Conservation (phyloP, 2,797 vertebrate genomes). For the Lutjanus campechanus region DNA sequence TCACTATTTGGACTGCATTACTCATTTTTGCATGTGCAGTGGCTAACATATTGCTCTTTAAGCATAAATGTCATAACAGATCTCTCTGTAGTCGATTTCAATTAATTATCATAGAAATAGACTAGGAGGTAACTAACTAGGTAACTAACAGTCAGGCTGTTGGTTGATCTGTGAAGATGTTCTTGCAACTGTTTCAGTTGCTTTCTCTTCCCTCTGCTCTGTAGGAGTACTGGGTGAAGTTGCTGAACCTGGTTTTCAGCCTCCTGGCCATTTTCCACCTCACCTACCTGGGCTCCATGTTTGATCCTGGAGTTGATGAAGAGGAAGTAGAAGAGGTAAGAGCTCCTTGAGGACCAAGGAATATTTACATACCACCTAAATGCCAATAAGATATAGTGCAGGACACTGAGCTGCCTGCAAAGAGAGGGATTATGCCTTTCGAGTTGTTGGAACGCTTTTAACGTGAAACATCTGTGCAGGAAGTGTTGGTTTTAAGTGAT, state of each 20-base stretch:
- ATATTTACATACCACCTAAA: background rate
- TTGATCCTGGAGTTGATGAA: slow-evolving; percentile 90
- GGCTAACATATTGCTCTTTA: too few species aligned
- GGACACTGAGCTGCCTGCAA: background rate
- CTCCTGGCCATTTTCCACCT: slow-evolving; percentile 90
- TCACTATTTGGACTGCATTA: too few species aligned
- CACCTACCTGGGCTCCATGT: slow-evolving; percentile 93
- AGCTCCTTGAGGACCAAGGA: background rate
- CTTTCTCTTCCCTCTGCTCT: background rate
- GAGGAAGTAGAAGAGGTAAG: slow-evolving; percentile 89
- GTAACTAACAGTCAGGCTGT: too few species aligned
- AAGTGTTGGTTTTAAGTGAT: slow-evolving; percentile 90
- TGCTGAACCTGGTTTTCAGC: slow-evolving; percentile 88
- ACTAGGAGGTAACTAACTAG: too few species aligned
- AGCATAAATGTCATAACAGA: too few species aligned
- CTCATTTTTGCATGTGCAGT: too few species aligned
- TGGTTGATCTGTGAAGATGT: background rate
- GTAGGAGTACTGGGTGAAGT: slow-evolving; percentile 87
- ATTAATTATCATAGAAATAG: too few species aligned
- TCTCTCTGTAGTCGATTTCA: too few species aligned
- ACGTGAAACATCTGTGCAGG: background rate
- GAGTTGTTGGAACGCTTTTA: background rate
- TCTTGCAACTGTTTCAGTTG: background rate
- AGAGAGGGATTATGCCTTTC: background rate
- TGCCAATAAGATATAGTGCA: background rate